phyloP scores from a whole-genome alignment of 2,888 invertebrate species.

The Eristalis intricaria region DNA sequence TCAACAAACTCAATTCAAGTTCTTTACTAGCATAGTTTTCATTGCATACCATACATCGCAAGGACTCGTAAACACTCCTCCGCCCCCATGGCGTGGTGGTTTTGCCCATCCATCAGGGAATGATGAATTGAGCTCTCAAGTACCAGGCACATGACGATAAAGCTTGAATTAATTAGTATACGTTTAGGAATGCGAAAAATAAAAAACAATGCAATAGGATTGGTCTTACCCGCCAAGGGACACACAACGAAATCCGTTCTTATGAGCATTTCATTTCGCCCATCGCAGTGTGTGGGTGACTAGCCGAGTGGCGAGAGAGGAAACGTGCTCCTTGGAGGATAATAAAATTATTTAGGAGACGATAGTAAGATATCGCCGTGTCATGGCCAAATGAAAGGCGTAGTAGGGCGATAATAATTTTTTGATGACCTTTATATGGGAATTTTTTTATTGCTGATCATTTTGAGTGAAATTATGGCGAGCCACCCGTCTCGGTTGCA shows the following conservation, averaged over 20 bases:
- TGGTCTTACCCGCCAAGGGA: neutral
- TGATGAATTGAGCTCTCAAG: neutral
- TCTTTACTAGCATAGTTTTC: neutral
- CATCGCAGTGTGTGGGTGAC: neutral
- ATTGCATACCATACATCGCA: neutral
- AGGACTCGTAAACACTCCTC: neutral
- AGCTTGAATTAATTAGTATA: neutral
- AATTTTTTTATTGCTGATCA: neutral
- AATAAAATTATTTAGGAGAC: neutral
- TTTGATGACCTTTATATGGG: neutral
- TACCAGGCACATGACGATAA: neutral
- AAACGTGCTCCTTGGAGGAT: neutral
- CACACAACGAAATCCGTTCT: neutral
- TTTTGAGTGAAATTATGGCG: neutral
- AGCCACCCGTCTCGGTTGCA: neutral
- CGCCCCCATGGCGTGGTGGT: neutral
- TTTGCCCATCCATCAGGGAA: neutral
- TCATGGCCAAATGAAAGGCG: neutral
- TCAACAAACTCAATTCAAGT: neutral
- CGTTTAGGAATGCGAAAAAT: neutral
- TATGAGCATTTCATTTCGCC: neutral
- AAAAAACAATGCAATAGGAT: neutral
- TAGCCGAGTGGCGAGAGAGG: neutral
- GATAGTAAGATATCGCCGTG: neutral
- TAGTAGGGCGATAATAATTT: neutral